phyloP scores from a whole-genome alignment of 2,797 vertebrate genomes.

The Cyprinella venusta region DNA sequence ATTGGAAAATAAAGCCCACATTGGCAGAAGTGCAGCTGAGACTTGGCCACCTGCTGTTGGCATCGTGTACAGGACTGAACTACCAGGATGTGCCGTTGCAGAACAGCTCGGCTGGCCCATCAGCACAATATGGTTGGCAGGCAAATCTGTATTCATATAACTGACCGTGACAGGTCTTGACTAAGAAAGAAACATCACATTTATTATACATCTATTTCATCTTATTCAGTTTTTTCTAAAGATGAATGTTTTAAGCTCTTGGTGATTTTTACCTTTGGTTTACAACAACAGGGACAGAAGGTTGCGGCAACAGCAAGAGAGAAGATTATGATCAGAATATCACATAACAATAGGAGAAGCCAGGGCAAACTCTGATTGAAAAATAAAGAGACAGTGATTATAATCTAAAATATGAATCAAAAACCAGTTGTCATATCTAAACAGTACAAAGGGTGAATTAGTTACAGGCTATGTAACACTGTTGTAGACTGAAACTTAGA shows the following conservation, averaged over 20 bases:
- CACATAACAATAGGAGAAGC: not conserved
- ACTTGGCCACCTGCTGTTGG: not conserved
- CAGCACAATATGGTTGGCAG: constrained; percentile 8
- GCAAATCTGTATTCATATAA: constrained; percentile 1
- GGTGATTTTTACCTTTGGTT: not conserved
- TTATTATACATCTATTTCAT: not conserved
- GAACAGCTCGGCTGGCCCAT: not conserved
- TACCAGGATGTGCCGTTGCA: not conserved
- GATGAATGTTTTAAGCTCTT: not conserved
- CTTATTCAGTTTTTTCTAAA: not conserved
- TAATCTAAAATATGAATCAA: not conserved
- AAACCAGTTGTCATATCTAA: not conserved
- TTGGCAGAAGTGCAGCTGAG: not conserved
- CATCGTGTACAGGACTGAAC: not conserved
- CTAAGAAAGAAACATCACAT: not conserved
- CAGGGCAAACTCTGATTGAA: constrained; percentile 3
- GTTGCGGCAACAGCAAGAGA: not conserved
- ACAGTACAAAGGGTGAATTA: not conserved
- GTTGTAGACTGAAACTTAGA: not conserved
- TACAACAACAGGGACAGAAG: constrained; percentile 6
- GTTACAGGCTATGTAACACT: not conserved
- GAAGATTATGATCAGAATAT: not conserved
- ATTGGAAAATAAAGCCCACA: not conserved
- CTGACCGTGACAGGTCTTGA: not conserved
- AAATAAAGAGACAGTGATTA: not conserved